phyloP scores from a whole-genome alignment of 2,888 invertebrate genomes.

The Drosophila vallismaia region DNA sequence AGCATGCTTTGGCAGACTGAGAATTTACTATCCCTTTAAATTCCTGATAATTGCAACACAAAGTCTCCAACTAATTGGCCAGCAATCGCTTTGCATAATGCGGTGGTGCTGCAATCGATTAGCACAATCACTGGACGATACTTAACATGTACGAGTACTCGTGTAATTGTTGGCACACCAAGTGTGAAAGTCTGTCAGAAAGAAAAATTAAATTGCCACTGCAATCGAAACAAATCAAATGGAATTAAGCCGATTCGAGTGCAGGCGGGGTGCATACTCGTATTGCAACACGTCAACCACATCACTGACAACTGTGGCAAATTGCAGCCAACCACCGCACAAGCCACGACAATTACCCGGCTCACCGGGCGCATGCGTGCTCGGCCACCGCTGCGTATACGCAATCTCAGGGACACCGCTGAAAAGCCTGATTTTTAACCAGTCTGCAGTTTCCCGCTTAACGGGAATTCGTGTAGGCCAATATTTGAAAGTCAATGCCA shows the following conservation, averaged over 20 bases:
- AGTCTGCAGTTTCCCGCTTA: constrained; percentile 59
- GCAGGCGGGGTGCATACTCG: constrained; percentile 14
- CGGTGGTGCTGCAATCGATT: constrained; percentile 31
- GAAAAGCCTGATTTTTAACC: constrained; percentile 50
- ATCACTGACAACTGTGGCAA: constrained; percentile 65
- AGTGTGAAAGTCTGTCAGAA: constrained; percentile 63
- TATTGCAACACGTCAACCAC: constrained; percentile 57
- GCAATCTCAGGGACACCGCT: constrained; percentile 51
- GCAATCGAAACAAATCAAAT: constrained; percentile 49
- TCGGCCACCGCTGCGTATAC: constrained; percentile 66
- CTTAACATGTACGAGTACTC: constrained; percentile 11
- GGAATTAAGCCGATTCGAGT: constrained; percentile 50
- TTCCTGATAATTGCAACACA: constrained; percentile 20
- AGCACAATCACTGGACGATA: constrained; percentile 44
- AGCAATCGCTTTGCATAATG: constrained; percentile 65
- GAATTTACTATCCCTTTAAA: not conserved
- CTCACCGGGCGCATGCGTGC: constrained; percentile 48
- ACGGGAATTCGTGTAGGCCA: constrained; percentile 30
- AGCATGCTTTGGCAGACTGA: not conserved
- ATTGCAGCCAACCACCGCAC: constrained; percentile 37
- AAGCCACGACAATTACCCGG: constrained; percentile 34
- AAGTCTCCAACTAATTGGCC: constrained; percentile 43
- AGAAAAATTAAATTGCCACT: constrained; percentile 29
- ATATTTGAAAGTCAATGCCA: constrained; percentile 67
- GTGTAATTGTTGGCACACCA: constrained; percentile 38